These are phyloP conservation scores for Laothoe populi DNA, from an alignment of 2,888 invertebrate species.

Conservation along the genomic window DNA sequence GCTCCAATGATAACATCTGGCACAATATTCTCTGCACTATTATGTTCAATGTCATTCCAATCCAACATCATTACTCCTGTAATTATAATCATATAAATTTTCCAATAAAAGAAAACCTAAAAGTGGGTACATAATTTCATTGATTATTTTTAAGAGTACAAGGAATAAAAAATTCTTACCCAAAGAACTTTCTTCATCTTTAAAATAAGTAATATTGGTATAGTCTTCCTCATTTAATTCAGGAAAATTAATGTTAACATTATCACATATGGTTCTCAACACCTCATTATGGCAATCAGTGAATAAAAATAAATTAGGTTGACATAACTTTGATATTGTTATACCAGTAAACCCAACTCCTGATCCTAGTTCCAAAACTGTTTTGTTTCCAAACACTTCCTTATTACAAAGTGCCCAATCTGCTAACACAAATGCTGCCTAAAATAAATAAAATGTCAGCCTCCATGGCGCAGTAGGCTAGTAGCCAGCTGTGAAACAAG, in stretches of 20 bases:
- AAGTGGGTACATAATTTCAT: no score
- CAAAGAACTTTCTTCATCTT: constrained; percentile 34
- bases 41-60: constrained; percentile 60
- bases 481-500: no score
- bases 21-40: constrained; percentile 43
- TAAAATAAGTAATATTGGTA: constrained; percentile 40
- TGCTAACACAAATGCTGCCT: constrained; percentile 89
- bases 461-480: no score
- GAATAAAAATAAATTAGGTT: constrained; percentile 83
- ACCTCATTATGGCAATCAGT: constrained; percentile 90
- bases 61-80: constrained; percentile 64
- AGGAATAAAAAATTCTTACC: constrained; percentile 5
- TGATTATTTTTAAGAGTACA: neutral
- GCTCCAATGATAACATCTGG: constrained; percentile 75
- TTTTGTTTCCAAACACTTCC: constrained; percentile 79
- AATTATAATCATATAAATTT: no score
- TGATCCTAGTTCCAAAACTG: constrained; percentile 90
- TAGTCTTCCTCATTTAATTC: constrained; percentile 30
- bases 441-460: constrained; percentile 46
- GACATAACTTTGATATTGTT: constrained; percentile 82
- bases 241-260: constrained; percentile 86
- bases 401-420: constrained; percentile 88
- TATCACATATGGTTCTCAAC: constrained; percentile 85
- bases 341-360: constrained; percentile 91
- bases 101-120: no score